Percentiles rank a stretch among this genome's conserved stretches.
phyloP scores from a whole-genome alignment of 92 coral and sea anemone species.

The Epizoanthus scotinus region DNA sequence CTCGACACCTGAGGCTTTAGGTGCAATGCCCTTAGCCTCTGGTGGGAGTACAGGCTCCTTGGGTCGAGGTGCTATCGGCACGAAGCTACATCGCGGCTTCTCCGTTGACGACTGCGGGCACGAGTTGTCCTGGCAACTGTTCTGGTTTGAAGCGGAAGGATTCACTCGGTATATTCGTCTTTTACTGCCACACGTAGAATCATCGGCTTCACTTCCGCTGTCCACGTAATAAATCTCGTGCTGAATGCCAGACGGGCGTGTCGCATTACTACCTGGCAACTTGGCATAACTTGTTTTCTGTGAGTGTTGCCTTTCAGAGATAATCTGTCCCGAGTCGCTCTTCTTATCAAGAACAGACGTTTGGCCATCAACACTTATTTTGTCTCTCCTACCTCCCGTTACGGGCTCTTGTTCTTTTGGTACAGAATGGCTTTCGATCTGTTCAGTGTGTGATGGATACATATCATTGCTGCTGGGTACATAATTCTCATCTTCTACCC shows the following conservation, averaged over 20 bases:
- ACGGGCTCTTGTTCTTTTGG: no score
- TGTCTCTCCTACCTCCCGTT: no score
- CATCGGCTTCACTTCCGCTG: background rate
- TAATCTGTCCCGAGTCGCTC: background rate
- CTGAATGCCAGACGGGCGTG: constrained; percentile 11
- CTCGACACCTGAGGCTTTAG: constrained; percentile 35
- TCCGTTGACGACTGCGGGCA: no score
- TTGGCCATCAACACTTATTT: background rate
- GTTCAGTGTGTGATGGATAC: no score
- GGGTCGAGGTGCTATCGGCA: constrained; percentile 40
- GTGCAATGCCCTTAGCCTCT: constrained; percentile 36
- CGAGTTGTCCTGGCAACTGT: constrained; percentile 6
- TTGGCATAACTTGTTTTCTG: background rate
- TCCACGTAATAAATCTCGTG: constrained; percentile 36
- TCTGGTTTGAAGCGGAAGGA: constrained; percentile 1
- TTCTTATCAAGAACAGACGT: background rate
- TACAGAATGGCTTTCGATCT: no score
- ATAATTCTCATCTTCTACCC: no score
- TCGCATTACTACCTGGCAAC: background rate
- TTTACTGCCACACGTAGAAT: background rate
- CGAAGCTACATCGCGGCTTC: background rate
- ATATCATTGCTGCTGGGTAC: no score
- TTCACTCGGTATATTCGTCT: constrained; percentile 24
- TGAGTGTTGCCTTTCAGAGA: background rate
- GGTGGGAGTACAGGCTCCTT: constrained; percentile 34